phyloP scores from a whole-genome alignment of 2,888 invertebrate species.

The Drosophila vallismaia region DNA sequence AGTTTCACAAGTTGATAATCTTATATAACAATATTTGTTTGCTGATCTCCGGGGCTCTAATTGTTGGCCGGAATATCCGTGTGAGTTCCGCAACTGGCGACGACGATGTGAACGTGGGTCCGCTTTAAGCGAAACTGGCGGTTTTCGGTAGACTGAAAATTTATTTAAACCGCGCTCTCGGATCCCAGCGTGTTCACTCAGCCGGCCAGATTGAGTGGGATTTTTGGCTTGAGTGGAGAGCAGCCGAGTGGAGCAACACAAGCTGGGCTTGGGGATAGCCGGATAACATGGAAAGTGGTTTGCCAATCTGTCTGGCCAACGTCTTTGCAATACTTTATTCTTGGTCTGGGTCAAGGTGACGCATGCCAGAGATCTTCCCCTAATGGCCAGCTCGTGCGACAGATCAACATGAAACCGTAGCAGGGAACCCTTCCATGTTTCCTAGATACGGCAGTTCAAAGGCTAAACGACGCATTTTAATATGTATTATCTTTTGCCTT shows the following conservation, averaged over 20 bases:
- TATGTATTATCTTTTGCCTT: slow-evolving; percentile 18
- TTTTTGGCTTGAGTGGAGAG: slow-evolving; percentile 13
- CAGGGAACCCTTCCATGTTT: not conserved
- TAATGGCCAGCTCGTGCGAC: slow-evolving; percentile 4
- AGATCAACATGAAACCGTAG: not conserved
- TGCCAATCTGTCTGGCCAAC: slow-evolving; percentile 6
- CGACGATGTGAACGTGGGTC: slow-evolving; percentile 80
- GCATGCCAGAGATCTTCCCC: slow-evolving; percentile 23
- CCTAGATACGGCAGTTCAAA: slow-evolving; percentile 11
- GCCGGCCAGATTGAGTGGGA: not conserved
- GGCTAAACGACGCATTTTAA: slow-evolving; percentile 17
- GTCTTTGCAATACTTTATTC: slow-evolving; percentile 21
- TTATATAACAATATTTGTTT: slow-evolving; percentile 67
- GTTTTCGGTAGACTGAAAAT: slow-evolving; percentile 81
- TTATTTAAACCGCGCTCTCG: slow-evolving; percentile 81
- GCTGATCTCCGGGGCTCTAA: slow-evolving; percentile 44
- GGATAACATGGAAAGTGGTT: slow-evolving; percentile 25
- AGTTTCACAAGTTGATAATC: slow-evolving; percentile 66
- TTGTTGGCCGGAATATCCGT: slow-evolving; percentile 48
- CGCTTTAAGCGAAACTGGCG: slow-evolving; percentile 83
- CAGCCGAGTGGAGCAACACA: slow-evolving; percentile 8
- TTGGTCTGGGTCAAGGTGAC: slow-evolving; percentile 40
- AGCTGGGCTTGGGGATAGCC: slow-evolving; percentile 18
- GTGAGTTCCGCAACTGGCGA: slow-evolving; percentile 42
- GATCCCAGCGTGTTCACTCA: slow-evolving; percentile 54